phyloP scores from a whole-genome alignment of 2,888 invertebrate genomes.

The Notodonta dromedarius region DNA sequence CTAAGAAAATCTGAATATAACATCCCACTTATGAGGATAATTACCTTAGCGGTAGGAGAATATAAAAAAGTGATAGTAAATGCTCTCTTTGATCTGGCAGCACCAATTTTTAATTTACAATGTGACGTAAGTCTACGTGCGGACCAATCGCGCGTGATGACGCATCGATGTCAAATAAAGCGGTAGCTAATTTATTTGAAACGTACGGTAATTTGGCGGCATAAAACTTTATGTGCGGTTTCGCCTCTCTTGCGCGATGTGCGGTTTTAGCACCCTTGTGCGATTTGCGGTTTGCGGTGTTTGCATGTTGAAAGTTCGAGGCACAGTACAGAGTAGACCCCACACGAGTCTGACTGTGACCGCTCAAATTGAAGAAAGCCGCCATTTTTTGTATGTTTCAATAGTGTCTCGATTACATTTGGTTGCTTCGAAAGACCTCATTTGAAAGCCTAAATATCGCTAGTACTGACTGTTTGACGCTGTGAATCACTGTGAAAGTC shows the following conservation, averaged over 20 bases:
- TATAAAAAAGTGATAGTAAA: slow-evolving; percentile 17
- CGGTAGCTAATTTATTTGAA: slow-evolving; percentile 17
- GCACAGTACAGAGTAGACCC: too few relatives aligned
- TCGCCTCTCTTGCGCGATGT: too few relatives aligned
- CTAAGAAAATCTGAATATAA: slow-evolving; percentile 8
- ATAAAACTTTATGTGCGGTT: slow-evolving; percentile 2
- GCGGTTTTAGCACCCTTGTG: too few relatives aligned
- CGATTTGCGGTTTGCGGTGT: too few relatives aligned
- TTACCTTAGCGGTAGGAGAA: too few relatives aligned
- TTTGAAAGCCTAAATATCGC: neutral
- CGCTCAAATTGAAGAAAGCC: neutral
- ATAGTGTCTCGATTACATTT: slow-evolving; percentile 15
- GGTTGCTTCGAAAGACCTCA: slow-evolving; percentile 15
- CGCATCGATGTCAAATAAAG: slow-evolving; percentile 15
- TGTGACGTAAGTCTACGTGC: slow-evolving; percentile 23
- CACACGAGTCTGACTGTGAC: too few relatives aligned
- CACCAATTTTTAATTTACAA: slow-evolving; percentile 18
- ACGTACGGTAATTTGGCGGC: slow-evolving; percentile 21
- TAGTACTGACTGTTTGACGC: neutral
- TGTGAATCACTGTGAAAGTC: too few relatives aligned
- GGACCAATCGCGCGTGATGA: slow-evolving; percentile 15
- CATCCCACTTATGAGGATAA: slow-evolving; percentile 9
- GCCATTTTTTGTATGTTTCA: slow-evolving; percentile 28
- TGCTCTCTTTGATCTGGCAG: slow-evolving; percentile 10
- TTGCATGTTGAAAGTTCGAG: too few relatives aligned